Base-by-base conservation (phyloP, 1,140 invertebrate genomes). In the Venturia canescens region DNA sequence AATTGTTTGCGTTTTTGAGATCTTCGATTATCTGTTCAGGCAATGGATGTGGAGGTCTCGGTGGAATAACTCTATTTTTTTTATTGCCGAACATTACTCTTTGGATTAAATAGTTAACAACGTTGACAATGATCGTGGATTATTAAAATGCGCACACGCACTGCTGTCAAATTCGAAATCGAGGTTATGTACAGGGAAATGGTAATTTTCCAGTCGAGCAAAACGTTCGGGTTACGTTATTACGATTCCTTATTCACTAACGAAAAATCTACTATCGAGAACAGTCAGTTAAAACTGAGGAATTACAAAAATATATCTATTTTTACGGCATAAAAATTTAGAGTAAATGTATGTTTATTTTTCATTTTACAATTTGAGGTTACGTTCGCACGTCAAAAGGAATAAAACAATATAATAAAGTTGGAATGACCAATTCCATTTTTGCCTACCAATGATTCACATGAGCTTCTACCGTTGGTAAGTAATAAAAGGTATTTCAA, bases 11-110 rank as follows among this genome's bases (percentile, higher is more conserved):
- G 83, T 81, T 82, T 13, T 80, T 77, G 7, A 90, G 79, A 77
- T 90, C 89, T 60, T 90, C 88, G 13, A 88, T 57, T 48, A 90
- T 87, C 75, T 89, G 85, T 53, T 88, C 83, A 21, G 84, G 75
- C n/a, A 74, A 60, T 6, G 87, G 89, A 44, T 87, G 69, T 78
- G 79, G 85, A 23, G 89, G 89, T 44, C 86, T 83, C 0, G 88
- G 86, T 75, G 89, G 89, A 60, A 90, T 80, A 70, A 48, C 86
- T 57, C 31, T 29, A 18, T 81, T 85, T 38, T 87, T 89, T 75
- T 89, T 89, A 78, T 88, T 89, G 11, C 84, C 82, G 83, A 90
- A 90, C 89, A 90, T 90, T 5, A 63, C 23, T 57, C 11, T 63
- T 53, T 7, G 16, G 5, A 53, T 53, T 2, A 1, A 53, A n/a